phyloP scores from a whole-genome alignment of 2,888 invertebrate species.

The Thalpophila matura region DNA sequence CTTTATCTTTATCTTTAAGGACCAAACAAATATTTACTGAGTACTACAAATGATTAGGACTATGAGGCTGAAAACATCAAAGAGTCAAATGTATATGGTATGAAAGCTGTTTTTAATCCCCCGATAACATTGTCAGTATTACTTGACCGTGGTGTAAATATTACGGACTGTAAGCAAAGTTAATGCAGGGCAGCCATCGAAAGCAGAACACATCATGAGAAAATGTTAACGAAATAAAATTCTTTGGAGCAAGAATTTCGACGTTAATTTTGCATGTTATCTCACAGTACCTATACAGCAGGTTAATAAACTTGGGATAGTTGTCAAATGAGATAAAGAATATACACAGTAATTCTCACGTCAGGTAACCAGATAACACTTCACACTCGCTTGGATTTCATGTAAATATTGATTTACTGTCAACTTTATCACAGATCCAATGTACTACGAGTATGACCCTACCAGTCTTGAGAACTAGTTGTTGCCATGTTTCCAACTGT shows the following conservation, averaged over 20 bases:
- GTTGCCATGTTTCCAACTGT: conserved; percentile 20
- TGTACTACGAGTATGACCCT: conserved; percentile 59
- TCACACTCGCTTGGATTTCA: conserved; percentile 66
- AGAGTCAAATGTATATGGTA: not conserved
- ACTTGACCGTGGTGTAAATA: not conserved
- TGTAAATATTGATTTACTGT: conserved; percentile 74
- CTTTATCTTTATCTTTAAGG: too few species aligned
- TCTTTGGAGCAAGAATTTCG: conserved; percentile 9
- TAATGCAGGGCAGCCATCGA: not conserved
- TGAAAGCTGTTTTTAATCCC: too few species aligned
- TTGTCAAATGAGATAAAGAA: conserved; percentile 63
- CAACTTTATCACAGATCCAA: conserved; percentile 67
- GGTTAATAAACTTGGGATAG: conserved; percentile 69
- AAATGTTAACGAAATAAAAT: conserved; percentile 7
- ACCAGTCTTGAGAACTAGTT: conserved; percentile 46
- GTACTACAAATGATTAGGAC: not conserved
- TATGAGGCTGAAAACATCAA: not conserved
- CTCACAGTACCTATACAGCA: conserved; percentile 53
- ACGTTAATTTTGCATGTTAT: conserved; percentile 56
- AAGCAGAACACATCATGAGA: not conserved
- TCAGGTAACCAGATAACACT: conserved; percentile 74
- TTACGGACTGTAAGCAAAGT: not conserved
- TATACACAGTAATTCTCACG: conserved; percentile 70
- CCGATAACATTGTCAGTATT: not conserved
- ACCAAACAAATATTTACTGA: too few species aligned